Conservation (phyloP, 2,113 vertebrate species). For the Cavia porcellus region DNA sequence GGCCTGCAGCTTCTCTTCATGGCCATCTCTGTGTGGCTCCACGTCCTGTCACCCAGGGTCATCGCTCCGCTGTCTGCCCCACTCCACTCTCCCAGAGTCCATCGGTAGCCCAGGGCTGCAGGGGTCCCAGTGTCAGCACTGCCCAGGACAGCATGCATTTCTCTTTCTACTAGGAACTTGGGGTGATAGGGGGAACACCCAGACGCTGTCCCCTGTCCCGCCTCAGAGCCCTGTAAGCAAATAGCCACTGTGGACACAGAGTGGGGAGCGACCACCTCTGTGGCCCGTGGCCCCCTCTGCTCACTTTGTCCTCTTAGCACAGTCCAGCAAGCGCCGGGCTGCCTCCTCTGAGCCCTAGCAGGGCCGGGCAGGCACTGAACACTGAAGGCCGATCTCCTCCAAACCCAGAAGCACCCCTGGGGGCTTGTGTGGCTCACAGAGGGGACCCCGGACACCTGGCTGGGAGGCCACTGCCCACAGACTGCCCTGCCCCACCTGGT, state of each 20-base stretch:
- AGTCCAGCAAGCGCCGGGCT: too few species aligned
- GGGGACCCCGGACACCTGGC: background rate
- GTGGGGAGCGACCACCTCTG: background rate
- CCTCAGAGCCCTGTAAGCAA: background rate
- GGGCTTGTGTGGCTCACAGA: background rate
- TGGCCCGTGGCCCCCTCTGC: background rate
- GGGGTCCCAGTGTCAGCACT: background rate
- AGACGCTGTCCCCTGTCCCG: background rate
- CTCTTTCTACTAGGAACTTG: too few species aligned
- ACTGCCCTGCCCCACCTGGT: accelerated
- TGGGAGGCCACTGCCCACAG: background rate
- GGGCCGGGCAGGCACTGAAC: accelerated
- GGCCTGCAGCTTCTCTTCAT: background rate
- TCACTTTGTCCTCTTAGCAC: background rate
- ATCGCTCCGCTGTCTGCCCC: too few species aligned
- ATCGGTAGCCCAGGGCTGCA: too few species aligned
- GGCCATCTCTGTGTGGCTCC: background rate
- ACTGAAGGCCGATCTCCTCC: background rate
- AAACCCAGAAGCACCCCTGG: background rate
- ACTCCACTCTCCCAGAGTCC: background rate
- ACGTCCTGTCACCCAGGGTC: background rate
- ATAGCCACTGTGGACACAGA: background rate
- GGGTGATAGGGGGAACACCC: too few species aligned
- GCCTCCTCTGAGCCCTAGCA: too few species aligned
- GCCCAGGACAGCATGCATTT: background rate